These are phyloP conservation scores for Margarornis squamiger DNA, from an alignment of 2,797 vertebrate species.

Conservation along the genomic window DNA sequence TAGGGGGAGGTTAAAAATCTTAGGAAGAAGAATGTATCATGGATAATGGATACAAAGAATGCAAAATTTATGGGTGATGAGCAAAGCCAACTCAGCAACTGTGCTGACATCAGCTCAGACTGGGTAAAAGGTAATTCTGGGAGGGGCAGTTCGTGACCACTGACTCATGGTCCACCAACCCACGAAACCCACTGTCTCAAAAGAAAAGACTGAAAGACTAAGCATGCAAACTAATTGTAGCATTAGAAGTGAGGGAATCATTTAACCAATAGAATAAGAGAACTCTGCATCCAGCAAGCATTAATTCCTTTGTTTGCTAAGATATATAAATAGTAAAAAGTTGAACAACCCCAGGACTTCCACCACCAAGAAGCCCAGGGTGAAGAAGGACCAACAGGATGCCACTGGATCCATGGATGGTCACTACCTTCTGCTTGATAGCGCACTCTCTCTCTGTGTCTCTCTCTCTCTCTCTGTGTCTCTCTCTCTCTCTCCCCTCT, in stretches of 20 bases:
- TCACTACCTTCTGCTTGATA: neutral
- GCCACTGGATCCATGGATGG: neutral
- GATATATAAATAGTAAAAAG: neutral
- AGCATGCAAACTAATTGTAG: neutral
- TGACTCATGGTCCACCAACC: fast-evolving
- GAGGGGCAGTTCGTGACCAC: neutral
- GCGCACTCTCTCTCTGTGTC: neutral
- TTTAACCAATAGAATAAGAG: neutral
- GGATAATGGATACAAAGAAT: neutral
- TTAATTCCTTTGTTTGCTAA: neutral
- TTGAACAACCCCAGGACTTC: neutral
- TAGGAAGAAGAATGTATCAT: neutral
- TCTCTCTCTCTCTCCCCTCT: neutral
- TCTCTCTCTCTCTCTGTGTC: neutral
- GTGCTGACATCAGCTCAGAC: neutral
- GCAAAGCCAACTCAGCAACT: neutral
- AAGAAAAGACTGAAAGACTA: neutral
- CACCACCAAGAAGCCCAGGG: neutral
- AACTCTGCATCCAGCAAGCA: neutral
- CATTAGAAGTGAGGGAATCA: neutral
- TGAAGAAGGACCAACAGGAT: neutral
- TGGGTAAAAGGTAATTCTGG: neutral
- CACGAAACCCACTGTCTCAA: neutral
- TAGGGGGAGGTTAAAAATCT: neutral
- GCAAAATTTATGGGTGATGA: neutral